A percentile compares a stretch with the other conserved stretches of the same genome.
Conservation (phyloP, 2,888 invertebrate genomes). For the Diarsia mendica region DNA sequence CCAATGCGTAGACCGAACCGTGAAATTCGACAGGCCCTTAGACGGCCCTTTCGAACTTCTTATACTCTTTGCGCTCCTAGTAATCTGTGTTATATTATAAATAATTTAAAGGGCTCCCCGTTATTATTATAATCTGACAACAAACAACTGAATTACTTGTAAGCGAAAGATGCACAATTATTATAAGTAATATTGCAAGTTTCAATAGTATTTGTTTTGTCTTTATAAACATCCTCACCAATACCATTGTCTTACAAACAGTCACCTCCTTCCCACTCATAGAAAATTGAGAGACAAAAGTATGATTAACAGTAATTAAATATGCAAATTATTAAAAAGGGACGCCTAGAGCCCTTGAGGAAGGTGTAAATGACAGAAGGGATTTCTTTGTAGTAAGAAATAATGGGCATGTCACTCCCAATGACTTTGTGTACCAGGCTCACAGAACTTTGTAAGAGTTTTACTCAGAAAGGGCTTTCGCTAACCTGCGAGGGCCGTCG, state of each 20-base stretch:
- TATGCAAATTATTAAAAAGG: slow-evolving; percentile 72
- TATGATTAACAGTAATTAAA: slow-evolving; percentile 80
- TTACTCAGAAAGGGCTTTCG: slow-evolving; percentile 68
- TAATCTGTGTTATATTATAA: slow-evolving; percentile 90
- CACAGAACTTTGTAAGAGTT: slow-evolving; percentile 74
- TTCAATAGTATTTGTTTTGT: slow-evolving; percentile 5
- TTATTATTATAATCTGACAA: slow-evolving; percentile 78
- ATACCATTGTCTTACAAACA: slow-evolving; percentile 2
- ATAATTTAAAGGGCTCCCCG: slow-evolving; percentile 89
- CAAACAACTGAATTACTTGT: slow-evolving; percentile 69
- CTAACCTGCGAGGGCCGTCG: slow-evolving; percentile 38
- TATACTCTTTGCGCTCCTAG: slow-evolving; percentile 83
- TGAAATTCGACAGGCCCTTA: slow-evolving; percentile 86
- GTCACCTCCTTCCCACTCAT: slow-evolving; percentile 8
- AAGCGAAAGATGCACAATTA: slow-evolving; percentile 32
- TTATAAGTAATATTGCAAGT: slow-evolving; percentile 5
- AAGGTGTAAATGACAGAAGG: slow-evolving; percentile 87
- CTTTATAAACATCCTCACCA: background rate
- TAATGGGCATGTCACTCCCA: slow-evolving; percentile 91
- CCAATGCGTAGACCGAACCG: slow-evolving; percentile 87
- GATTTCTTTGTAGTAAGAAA: slow-evolving; percentile 84
- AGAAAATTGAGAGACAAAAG: slow-evolving; percentile 25
- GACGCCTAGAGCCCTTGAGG: slow-evolving; percentile 62
- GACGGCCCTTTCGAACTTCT: slow-evolving; percentile 85
- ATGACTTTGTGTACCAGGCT: slow-evolving; percentile 89